Evolutionary conservation across 2,888 invertebrate species (phyloP).

Genomic region (Elmis aenea): DNA sequence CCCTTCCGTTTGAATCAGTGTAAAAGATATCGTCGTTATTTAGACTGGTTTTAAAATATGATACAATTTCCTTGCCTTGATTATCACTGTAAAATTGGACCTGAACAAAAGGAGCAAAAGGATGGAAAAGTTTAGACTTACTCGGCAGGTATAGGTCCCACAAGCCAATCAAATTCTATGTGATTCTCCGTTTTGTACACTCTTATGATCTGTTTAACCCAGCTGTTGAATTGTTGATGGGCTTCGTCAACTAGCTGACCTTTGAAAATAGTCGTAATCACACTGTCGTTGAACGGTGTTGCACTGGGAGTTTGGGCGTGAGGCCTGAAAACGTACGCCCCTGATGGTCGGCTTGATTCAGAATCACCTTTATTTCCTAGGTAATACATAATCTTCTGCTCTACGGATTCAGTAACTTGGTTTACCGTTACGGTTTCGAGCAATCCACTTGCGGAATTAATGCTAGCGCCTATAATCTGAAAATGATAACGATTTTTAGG

Average conservation of each 20-base stretch:
- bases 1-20: constrained; percentile 77
- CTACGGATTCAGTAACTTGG: constrained; percentile 39
- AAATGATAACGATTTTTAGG: no score
- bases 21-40: constrained; percentile 56
- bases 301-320: constrained; percentile 38
- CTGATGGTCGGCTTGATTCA: constrained; percentile 54
- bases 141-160: constrained; percentile 58
- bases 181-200: constrained; percentile 49
- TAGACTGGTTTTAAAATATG: constrained; percentile 57
- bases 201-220: constrained; percentile 59
- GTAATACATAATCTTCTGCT: constrained; percentile 71
- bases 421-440: constrained; percentile 50
- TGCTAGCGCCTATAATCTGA: no score
- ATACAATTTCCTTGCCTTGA: constrained; percentile 66
- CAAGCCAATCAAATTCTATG: constrained; percentile 57
- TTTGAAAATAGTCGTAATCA: constrained; percentile 33
- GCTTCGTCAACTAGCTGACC: constrained; percentile 56
- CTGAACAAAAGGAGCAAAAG: no score
- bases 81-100: constrained; percentile 36
- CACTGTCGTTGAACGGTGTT: constrained; percentile 33
- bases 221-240: constrained; percentile 56
- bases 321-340: constrained; percentile 68
- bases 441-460: constrained; percentile 47
- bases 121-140: no score
- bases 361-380: constrained; percentile 49